Evolutionary conservation across 2,888 invertebrate genomes (phyloP).

Genomic region (Stenurella melanura): DNA sequence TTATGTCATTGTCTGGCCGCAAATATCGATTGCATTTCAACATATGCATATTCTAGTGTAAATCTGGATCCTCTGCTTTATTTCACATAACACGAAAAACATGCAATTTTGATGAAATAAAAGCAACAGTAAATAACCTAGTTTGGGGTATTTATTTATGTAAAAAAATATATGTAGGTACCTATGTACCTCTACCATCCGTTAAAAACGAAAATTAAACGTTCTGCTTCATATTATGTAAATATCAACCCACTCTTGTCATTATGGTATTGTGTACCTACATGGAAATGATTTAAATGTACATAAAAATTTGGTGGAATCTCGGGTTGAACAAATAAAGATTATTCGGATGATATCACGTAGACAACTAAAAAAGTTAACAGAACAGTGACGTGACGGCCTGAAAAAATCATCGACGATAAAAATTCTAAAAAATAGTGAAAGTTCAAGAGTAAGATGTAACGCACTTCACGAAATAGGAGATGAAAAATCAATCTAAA

Average conservation of each 20-base stretch:
- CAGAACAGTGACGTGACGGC: too few species aligned
- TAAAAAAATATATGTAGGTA: not conserved
- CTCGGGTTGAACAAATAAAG: not conserved
- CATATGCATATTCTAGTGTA: not conserved
- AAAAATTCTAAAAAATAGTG: too few species aligned
- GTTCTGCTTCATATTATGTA: not conserved
- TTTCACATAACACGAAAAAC: not conserved
- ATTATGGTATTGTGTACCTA: not conserved
- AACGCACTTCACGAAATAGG: too few species aligned
- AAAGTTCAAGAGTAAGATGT: too few species aligned
- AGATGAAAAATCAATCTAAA: too few species aligned
- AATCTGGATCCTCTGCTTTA: not conserved
- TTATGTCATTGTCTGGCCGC: conserved; percentile 21
- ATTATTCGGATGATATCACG: not conserved
- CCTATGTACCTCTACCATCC: not conserved
- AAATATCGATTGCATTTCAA: conserved; percentile 10
- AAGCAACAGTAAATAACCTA: not conserved
- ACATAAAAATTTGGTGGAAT: not conserved
- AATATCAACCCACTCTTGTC: not conserved
- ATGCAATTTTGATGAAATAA: not conserved
- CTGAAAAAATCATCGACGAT: too few species aligned
- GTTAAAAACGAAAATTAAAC: not conserved
- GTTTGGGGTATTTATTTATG: not conserved
- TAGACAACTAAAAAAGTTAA: too few species aligned
- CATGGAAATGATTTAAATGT: not conserved